Conservation (phyloP, 2,113 vertebrate species). For the Cyanoderma ruficeps region DNA sequence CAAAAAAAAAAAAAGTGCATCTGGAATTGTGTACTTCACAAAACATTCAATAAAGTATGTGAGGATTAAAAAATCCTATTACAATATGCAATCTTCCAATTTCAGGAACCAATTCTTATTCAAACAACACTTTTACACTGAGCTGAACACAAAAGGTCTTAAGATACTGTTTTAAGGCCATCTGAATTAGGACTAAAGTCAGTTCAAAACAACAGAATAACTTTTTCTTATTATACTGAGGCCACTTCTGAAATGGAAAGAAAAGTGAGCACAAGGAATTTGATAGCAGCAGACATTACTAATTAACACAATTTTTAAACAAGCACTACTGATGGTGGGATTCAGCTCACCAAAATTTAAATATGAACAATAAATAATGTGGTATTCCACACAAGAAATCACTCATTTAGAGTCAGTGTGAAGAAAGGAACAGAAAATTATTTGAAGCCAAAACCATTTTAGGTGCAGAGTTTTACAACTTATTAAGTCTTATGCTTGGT, state of each 20-base stretch:
- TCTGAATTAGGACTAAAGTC: background rate
- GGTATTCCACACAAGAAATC: background rate
- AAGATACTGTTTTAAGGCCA: background rate
- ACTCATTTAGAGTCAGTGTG: background rate
- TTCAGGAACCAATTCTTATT: background rate
- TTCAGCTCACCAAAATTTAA: background rate
- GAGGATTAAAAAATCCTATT: background rate
- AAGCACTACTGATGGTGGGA: background rate
- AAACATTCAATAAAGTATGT: background rate
- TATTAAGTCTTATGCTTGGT: background rate
- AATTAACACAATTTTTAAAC: background rate
- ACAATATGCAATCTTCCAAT: background rate
- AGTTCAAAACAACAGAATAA: background rate
- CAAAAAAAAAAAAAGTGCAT: background rate
- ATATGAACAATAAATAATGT: background rate
- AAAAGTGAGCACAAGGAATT: background rate
- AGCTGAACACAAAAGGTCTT: background rate
- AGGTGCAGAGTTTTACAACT: background rate
- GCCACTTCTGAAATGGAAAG: background rate
- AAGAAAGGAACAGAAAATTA: background rate
- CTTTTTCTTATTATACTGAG: background rate
- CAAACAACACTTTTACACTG: background rate
- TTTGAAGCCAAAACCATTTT: background rate
- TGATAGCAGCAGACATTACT: background rate
- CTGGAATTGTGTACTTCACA: background rate